Evolutionary conservation across 2,797 vertebrate genomes (phyloP).

Genomic region (Mormyrops attenuatus): DNA sequence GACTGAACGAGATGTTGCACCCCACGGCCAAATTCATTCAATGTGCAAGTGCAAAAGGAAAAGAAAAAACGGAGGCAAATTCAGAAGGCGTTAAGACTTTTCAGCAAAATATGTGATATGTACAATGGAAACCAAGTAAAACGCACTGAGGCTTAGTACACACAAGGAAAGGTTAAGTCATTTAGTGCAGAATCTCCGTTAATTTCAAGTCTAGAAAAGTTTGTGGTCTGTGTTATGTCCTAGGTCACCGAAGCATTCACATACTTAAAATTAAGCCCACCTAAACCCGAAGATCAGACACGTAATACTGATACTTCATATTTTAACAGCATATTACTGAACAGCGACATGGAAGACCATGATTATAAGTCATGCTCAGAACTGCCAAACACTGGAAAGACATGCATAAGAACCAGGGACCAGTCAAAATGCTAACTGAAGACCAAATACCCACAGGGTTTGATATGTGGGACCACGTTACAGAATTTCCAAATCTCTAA

Average conservation of each 20-base stretch:
- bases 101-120: neutral
- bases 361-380: neutral
- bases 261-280: neutral
- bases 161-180: neutral
- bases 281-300: neutral
- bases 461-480: neutral
- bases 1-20: neutral
- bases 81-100: neutral
- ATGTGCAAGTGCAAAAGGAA: neutral
- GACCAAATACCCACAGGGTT: constrained; percentile 2
- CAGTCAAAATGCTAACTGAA: neutral
- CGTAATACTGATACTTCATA: neutral
- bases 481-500: neutral
- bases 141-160: neutral
- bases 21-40: neutral
- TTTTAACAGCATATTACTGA: neutral
- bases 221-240: neutral
- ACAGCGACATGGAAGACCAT: neutral
- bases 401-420: neutral
- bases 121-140: neutral
- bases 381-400: neutral
- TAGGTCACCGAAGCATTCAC: neutral
- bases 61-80: neutral
- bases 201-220: neutral
- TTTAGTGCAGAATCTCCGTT: neutral